Evolutionary conservation across 53 echinoderm and acorn worm genomes (phyloP).

Genomic region (Zoroaster sp.): DNA sequence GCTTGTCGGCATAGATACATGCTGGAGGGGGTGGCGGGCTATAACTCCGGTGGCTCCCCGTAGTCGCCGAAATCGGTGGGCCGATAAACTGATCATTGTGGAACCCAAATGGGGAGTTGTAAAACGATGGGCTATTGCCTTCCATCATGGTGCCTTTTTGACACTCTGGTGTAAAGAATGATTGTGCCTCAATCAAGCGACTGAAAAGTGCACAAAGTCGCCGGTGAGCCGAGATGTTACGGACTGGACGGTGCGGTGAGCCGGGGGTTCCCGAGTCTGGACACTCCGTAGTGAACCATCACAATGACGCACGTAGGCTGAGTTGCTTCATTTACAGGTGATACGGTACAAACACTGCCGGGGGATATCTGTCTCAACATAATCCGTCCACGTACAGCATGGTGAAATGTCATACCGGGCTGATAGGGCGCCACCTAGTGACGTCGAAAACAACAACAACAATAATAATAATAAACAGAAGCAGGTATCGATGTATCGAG

Average conservation of each 20-base stretch:
- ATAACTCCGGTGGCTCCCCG: slow-evolving; percentile 56
- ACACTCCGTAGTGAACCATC: slow-evolving; percentile 17
- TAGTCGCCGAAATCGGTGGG: background rate
- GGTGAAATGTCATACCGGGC: slow-evolving; percentile 5
- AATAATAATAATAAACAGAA: background rate
- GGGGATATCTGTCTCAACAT: slow-evolving; percentile 2
- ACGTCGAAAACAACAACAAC: slow-evolving; percentile 9
- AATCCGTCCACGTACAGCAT: background rate
- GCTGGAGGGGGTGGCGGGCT: slow-evolving; percentile 79
- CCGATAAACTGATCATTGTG: slow-evolving; percentile 46
- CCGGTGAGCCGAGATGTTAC: background rate
- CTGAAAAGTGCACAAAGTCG: background rate
- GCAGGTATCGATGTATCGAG: background rate
- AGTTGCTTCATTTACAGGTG: slow-evolving; percentile 20
- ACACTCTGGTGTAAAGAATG: background rate
- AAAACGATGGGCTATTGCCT: slow-evolving; percentile 42
- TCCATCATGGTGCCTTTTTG: slow-evolving; percentile 48
- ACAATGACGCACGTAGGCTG: slow-evolving; percentile 24
- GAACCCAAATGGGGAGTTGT: slow-evolving; percentile 48
- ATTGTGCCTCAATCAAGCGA: background rate
- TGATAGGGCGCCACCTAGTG: slow-evolving; percentile 39
- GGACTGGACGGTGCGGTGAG: background rate
- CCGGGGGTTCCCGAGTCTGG: background rate
- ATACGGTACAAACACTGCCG: slow-evolving; percentile 28
- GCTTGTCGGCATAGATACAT: slow-evolving; percentile 77